Percentiles rank a stretch among this genome's conserved stretches.
Evolutionary conservation across 2,113 vertebrate species (phyloP).

Genomic region (Phalacrocorax carbo): DNA sequence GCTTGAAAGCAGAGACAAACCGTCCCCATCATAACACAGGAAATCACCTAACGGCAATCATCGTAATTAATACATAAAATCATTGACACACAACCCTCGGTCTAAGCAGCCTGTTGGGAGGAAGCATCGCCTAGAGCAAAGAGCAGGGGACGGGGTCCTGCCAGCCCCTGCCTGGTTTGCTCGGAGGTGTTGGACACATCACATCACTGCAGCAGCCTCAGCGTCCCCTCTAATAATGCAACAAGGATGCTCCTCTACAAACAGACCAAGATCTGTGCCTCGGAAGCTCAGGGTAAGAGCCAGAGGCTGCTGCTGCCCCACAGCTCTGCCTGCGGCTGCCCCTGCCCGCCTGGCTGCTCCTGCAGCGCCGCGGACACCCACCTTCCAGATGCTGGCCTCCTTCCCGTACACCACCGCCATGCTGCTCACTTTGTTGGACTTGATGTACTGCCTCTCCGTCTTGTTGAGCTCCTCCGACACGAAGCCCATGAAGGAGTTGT

Average conservation of each 20-base stretch:
- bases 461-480: constrained; percentile 92
- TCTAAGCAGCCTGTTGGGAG: not conserved
- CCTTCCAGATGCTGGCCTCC: constrained; percentile 98
- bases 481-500: constrained; percentile 99
- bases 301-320: not conserved
- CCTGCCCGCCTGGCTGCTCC: not conserved
- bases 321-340: not conserved
- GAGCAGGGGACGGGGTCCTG: not conserved
- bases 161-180: not conserved
- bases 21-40: not conserved
- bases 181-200: not conserved
- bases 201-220: not conserved
- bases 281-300: not conserved
- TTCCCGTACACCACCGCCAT: constrained; percentile 97
- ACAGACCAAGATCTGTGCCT: not conserved
- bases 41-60: not conserved
- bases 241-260: not conserved
- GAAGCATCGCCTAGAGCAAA: not conserved
- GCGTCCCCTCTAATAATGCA: fast-evolving
- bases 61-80: not conserved
- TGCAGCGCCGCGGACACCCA: constrained; percentile 16
- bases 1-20: not conserved
- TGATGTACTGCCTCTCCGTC: constrained; percentile 84
- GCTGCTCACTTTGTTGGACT: constrained; percentile 86
- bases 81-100: fast-evolving